Evolutionary conservation across 2,888 invertebrate genomes (phyloP).

Genomic region (Patella pellucida): DNA sequence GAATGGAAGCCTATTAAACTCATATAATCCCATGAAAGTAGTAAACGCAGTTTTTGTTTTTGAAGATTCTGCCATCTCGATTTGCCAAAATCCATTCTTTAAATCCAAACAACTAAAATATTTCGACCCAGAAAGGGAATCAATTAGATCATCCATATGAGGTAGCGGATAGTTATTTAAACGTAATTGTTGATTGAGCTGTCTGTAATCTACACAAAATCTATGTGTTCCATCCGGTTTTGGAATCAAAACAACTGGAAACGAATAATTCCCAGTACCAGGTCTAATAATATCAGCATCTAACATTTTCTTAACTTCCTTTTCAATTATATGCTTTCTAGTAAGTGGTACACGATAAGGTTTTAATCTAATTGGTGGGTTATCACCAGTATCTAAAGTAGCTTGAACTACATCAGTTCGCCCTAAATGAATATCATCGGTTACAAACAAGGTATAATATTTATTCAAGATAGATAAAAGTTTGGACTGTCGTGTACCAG

Average conservation of each 20-base stretch:
- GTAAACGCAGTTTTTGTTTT: constrained; percentile 15
- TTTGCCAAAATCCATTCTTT: neutral
- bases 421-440: neutral
- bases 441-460: neutral
- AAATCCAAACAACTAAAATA: no score
- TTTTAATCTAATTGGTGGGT: constrained; percentile 12
- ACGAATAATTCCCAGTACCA: constrained; percentile 1
- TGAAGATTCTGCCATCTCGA: constrained; percentile 11
- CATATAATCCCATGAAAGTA: neutral
- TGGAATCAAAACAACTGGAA: constrained; percentile 8
- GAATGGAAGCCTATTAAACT: constrained; percentile 2
- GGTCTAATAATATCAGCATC: no score
- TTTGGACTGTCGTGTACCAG: neutral
- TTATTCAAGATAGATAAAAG: neutral
- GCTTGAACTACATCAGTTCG: neutral
- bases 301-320: no score
- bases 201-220: neutral
- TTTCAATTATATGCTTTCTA: neutral
- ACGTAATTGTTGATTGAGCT: neutral
- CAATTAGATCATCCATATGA: constrained; percentile 10
- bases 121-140: neutral
- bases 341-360: constrained; percentile 15
- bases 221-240: neutral
- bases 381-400: constrained; percentile 10
- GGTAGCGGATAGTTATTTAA: constrained; percentile 4